A percentile compares a stretch with the other conserved stretches of the same genome.
Conservation (phyloP, 1,140 invertebrate genomes). For the Drosophila seguyi region DNA sequence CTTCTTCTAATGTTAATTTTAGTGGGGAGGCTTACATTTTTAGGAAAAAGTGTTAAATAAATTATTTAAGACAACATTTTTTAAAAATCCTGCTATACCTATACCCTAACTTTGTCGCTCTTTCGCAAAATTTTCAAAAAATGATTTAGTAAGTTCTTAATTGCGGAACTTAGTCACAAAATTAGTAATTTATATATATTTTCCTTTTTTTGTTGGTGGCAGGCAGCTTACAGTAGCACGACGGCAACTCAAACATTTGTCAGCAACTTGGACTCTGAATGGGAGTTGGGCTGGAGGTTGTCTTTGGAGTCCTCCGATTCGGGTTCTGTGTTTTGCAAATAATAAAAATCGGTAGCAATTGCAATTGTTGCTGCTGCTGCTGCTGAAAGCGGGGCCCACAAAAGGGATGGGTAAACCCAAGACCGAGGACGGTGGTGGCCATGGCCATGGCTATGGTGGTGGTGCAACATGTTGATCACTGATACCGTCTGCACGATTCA, state of each 20-base stretch:
- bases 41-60: no score
- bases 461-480: slow-evolving; percentile 79
- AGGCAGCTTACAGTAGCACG: slow-evolving; percentile 33
- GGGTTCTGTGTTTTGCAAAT: slow-evolving; percentile 52
- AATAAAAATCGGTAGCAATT: slow-evolving; percentile 82
- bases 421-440: slow-evolving; percentile 28
- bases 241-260: slow-evolving; percentile 60
- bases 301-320: slow-evolving; percentile 24
- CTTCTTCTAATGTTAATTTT: no score
- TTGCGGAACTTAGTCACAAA: neutral
- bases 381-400: slow-evolving; percentile 35
- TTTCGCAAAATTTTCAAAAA: no score
- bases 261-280: slow-evolving; percentile 41
- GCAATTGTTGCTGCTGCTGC: slow-evolving; percentile 62
- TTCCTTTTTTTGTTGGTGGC: neutral
- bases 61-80: no score
- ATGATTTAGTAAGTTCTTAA: neutral
- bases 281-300: slow-evolving; percentile 8
- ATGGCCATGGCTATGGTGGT: slow-evolving; percentile 33
- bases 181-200: no score
- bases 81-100: no score
- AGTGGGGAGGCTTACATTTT: no score
- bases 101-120: no score
- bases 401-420: slow-evolving; percentile 51
- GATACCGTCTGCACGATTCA: slow-evolving; percentile 79